Base-by-base conservation (phyloP, 2,797 vertebrate species). In the Glyptemys insculpta region DNA sequence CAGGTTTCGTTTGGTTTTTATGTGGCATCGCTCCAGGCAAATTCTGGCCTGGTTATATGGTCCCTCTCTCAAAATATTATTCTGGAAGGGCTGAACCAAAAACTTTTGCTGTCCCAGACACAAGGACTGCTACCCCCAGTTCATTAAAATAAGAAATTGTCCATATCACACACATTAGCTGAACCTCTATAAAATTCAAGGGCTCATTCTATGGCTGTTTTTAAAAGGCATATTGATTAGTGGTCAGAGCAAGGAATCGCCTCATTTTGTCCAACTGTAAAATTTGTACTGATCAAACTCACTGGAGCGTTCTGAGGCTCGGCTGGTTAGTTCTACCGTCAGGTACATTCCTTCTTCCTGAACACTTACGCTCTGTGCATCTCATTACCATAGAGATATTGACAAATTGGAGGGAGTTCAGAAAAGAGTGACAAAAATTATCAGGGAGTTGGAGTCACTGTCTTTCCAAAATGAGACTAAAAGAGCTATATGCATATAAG, bases 71-170 rank as follows among this genome's bases (percentile, higher is more conserved):
- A 80, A 91, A 94, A 85, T 41, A 88, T 1, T 53, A 14, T 0
- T 0, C 62, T 34, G 88, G 74, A 53, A 93, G 89, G 65, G 62
- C 86, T 81, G 79, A 93, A 79, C 49, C 85, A 83, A 89, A 93
- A 92, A 81, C 0, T 83, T 27, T 82, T 86, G 92, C 44, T 85
- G 62, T 85, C 74, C 88, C 3, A 0, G 52, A 16, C 23, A 34
- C 34, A 82, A 47, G 6, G 59, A 54, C 44, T 96, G 92, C 41
- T 89, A 86, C 86, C n/a, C n/a, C n/a, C 92, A 93, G 86, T 87
- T 91, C 59, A 31, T 94, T 93, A 91, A 65, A 62, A 88, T 65
- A 88, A 53, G 78, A 93, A 94, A 57, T n/a, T 83, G 56, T 86
- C 78, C 79, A 1, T 79, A 89, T 89, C 44, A 0, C 88, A 44